Evolutionary conservation across 2,888 invertebrate species (phyloP), one percentile per base, ranked within the genome.

Genomic region (Calliopum simillimum): DNA sequence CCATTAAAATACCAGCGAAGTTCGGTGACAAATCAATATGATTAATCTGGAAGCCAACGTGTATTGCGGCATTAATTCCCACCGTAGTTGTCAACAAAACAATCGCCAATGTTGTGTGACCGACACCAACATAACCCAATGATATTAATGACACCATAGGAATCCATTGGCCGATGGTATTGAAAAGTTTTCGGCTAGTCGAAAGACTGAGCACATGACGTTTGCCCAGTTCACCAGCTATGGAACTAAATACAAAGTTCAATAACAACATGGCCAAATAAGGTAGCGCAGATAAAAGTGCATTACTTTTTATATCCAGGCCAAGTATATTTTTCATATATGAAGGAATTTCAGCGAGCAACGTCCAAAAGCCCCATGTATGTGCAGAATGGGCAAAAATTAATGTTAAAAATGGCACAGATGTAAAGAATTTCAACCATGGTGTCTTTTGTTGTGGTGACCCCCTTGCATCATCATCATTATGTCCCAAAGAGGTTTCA

Each of bases 11-110:
- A 33, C 94, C 94, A 12, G 94, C 92, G 82, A 91, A 93, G 82
- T 92, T 93, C 0, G 94, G 94, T 4, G 94, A 91, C 55, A 94
- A 86, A 86, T 94, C 94, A 76, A 94, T 92, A 79, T 94, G 93
- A 73, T 93, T 94, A 91, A 88, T 87, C 91, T 92, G 89, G 78
- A 91, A 92, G 1, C 93, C 93, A 41, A 91, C 90, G 76, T 91
- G 93, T 65, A 91, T 89, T 0, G 91, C 91, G 0, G 92, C 90
- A 77, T 93, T 93, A 1, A 92, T 87, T 0, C 92, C 91, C 0
- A 94, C 91, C 0, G 94, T 91, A 21, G 91, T 77, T 0, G 92
- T 89, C 1, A 94, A 86, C 55, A 93, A 85, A 0, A 86, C 82
- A 0, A 92, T 89, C 0, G 92, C 91, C 1, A 90, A 76, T 43